Base-by-base conservation (phyloP, 2,797 vertebrate species). In the Syndactyla subalaris region DNA sequence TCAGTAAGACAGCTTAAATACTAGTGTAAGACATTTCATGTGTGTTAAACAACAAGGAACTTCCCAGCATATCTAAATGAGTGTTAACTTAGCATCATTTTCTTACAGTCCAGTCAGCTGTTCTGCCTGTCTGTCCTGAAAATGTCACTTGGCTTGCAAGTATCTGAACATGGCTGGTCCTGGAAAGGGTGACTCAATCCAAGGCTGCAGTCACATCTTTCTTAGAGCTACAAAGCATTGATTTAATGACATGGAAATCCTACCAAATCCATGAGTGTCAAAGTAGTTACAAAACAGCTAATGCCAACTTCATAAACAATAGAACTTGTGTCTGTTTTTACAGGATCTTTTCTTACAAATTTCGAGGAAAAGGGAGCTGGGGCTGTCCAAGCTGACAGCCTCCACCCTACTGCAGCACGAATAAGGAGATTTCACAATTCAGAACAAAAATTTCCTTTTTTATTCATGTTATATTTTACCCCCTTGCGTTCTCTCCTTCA, bases 231-330 rank as follows among this genome's bases (percentile, higher is more conserved):
- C 2, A 20, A 48, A 87, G 15, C 15, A 57, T 2, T 38, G 74
- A 36, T 74, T 59, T 49, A 48, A 59, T 34, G n/a, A 41, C 30
- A 85, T 11, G 65, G 38, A 62, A 38, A 1, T 20, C 17, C 54
- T 21, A 61, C 51, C 36, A 76, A 87, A 83, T 4, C 7, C n/a
- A 22, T 0, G 4, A 59, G 14, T 1, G 2, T 29, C 0, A 1
- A 79, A 59, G 45, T 15, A 46, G 12, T 54, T 61, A 83, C 45
- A 46, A 89, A 95, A 48, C 10, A 88, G 38, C 34, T 66, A 85
- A 52, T 34, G 21, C 49, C 41, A 65, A 7, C 41, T 63, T 77
- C 20, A 65, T 61, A 71, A 24, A 26, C 45, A 62, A 48, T 7
- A 41, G 19, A 29, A 3, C 16, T 65, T 7, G 38, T 34, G 29